Base-by-base conservation (phyloP, 2,888 invertebrate species). In the Scotopteryx bipunctaria region DNA sequence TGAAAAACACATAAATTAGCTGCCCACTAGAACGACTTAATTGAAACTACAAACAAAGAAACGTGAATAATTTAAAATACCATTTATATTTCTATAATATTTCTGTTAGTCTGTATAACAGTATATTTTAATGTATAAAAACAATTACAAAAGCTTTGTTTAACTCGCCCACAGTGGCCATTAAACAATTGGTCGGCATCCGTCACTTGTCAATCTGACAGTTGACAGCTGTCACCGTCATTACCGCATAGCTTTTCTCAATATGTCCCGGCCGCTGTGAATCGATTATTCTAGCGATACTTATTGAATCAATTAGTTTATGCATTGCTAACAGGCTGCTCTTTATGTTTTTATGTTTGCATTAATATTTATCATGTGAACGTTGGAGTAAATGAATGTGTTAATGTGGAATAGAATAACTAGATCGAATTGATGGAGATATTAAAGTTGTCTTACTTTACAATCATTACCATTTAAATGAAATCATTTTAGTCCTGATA, bases 161-260 rank as follows among this genome's bases (percentile, higher is more conserved):
- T 23, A 38, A 44, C 37, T 50, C 25, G 19, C 43, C 9, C 31
- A 38, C 37, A 46, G 11, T 42, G 27, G 31, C 31, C 19, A 9
- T 4, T 33, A 17, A 27, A 55, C 50, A 53, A 46, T 49, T 19
- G 51, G 45, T 31, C 40, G 51, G 35, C 42, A 46, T 49, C 47
- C 41, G 37, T 54, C 59, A 54, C 29, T 33, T 59, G 57, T 59
- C 61, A 59, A 61, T 59, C 57, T 60, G 59, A 53, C 61, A 59
- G 29, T 44, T 61, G 60, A 54, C 56, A 56, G 8, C 54, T 55
- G 56, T 52, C 58, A 52, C 29, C 36, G 47, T 40, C 44, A 47
- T 53, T 55, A 54, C 50, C 44, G 53, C 49, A 50, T 59, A 46
- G 45, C 44, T 52, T 46, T 33, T 47, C 55, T 56, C 38, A 47